phyloP scores from a whole-genome alignment of 1,140 invertebrate genomes.

The Ips nitidus region DNA sequence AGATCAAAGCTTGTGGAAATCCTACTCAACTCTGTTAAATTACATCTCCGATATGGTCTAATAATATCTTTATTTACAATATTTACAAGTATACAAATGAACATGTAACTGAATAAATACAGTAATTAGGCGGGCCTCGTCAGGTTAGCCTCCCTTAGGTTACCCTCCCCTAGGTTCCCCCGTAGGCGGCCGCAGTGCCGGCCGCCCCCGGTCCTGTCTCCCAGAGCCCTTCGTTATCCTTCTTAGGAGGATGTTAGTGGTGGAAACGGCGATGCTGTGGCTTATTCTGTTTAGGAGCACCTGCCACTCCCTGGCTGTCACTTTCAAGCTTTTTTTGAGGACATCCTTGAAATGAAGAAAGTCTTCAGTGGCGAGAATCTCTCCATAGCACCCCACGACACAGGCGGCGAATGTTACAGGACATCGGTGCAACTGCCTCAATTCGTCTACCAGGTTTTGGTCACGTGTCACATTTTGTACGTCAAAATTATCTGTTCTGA shows the following conservation, averaged over 20 bases:
- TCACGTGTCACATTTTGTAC: not conserved
- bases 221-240: not conserved
- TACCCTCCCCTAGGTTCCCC: too few relatives aligned
- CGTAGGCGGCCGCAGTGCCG: too few relatives aligned
- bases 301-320: not conserved
- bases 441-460: not conserved
- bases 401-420: not conserved
- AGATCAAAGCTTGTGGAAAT: too few relatives aligned
- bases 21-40: too few relatives aligned
- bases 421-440: constrained; percentile 1
- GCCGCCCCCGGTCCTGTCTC: not conserved
- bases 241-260: not conserved
- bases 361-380: not conserved
- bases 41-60: constrained; percentile 27
- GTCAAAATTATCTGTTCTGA: too few relatives aligned
- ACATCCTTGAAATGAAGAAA: not conserved
- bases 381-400: constrained; percentile 1
- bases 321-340: not conserved
- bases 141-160: too few relatives aligned
- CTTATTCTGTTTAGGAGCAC: not conserved
- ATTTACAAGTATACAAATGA: too few relatives aligned
- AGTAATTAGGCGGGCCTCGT: too few relatives aligned
- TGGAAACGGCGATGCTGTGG: not conserved
- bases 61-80: not conserved
- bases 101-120: too few relatives aligned